phyloP scores from a whole-genome alignment of 2,797 vertebrate species.

The Peromyscus eremicus region DNA sequence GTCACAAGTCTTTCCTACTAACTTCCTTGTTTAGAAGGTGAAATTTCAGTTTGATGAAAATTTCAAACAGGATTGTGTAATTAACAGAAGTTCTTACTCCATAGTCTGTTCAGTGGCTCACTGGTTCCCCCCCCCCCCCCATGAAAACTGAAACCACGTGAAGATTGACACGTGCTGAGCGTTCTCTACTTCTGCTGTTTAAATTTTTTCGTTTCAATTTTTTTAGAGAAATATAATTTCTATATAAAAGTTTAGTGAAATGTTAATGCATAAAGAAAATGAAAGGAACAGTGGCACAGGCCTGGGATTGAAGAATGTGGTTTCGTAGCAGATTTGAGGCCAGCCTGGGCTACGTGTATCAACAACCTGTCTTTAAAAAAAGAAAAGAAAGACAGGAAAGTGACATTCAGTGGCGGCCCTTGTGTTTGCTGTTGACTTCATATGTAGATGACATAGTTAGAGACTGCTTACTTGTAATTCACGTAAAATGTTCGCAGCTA shows the following conservation, averaged over 20 bases:
- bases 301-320: not conserved
- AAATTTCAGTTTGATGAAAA: not conserved
- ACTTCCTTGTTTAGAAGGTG: slow-evolving; percentile 20
- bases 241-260: slow-evolving; percentile 15
- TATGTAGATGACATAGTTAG: not conserved
- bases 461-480: not conserved
- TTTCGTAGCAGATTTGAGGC: not conserved
- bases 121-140: not conserved
- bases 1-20: not conserved
- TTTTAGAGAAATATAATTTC: not conserved
- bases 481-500: not conserved
- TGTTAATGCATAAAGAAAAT: not conserved
- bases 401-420: not conserved
- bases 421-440: not conserved
- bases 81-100: slow-evolving; percentile 10
- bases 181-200: not conserved
- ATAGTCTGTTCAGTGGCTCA: not conserved
- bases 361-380: not conserved
- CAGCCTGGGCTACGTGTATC: not conserved
- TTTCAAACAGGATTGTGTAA: slow-evolving; percentile 10
- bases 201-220: not conserved
- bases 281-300: not conserved
- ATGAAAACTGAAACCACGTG: not conserved
- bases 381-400: not conserved
- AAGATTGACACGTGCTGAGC: not conserved